Percentiles rank a stretch among this genome's conserved stretches.
Conservation (phyloP, 2,113 vertebrate genomes). For the Smithornis capensis region DNA sequence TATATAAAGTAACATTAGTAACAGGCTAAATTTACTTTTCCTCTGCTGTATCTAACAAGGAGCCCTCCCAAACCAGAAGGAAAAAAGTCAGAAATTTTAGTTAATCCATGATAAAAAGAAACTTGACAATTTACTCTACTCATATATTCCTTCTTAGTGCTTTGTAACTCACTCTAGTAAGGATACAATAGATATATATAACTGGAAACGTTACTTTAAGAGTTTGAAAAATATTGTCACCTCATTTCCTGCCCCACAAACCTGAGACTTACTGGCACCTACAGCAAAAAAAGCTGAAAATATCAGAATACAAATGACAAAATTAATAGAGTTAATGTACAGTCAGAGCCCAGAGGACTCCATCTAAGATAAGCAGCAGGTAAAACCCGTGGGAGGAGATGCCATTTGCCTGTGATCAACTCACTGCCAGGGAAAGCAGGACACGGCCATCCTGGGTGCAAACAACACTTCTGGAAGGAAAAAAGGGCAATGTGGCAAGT, state of each 20-base stretch:
- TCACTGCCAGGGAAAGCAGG: neutral
- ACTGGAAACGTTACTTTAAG: neutral
- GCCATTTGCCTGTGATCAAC: neutral
- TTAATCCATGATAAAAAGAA: neutral
- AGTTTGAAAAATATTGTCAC: neutral
- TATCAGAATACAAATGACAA: neutral
- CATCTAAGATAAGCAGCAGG: neutral
- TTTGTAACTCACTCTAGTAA: neutral
- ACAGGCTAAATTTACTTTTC: neutral
- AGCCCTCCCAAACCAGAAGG: neutral
- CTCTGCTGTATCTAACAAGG: neutral
- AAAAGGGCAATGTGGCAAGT: neutral
- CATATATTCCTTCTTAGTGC: neutral
- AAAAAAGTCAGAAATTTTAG: neutral
- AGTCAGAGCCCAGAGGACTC: neutral
- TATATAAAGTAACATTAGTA: neutral
- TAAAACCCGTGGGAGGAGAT: neutral
- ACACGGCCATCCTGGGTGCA: accelerated
- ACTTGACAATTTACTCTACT: neutral
- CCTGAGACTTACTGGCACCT: neutral
- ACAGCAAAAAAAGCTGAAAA: neutral
- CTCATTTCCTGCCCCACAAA: neutral
- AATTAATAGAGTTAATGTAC: neutral
- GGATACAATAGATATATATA: neutral
- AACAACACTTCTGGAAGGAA: accelerated